These are phyloP conservation scores for Dasyprocta punctata DNA, from an alignment of 2,113 vertebrate genomes.

Conservation along the genomic window DNA sequence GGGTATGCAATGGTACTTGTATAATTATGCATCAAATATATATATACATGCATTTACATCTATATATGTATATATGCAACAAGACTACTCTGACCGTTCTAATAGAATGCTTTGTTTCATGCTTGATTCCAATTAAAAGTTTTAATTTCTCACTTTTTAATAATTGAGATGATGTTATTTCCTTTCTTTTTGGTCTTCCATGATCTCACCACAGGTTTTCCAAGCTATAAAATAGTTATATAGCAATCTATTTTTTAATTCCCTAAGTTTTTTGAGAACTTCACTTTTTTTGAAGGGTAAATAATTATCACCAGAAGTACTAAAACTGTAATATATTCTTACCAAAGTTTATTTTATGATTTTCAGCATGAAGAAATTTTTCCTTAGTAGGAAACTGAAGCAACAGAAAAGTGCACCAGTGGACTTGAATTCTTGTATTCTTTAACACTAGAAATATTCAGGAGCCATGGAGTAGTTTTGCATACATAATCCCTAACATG, in stretches of 20 bases:
- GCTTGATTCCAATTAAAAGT: neutral
- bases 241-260: slow-evolving; percentile 60
- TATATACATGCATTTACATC: neutral
- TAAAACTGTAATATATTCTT: neutral
- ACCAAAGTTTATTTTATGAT: neutral
- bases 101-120: neutral
- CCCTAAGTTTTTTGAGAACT: slow-evolving; percentile 10
- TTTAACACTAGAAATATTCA: neutral
- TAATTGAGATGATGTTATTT: neutral
- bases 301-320: slow-evolving; percentile 30
- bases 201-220: neutral
- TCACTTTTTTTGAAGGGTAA: slow-evolving; percentile 26
- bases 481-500: neutral
- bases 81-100: neutral
- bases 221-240: neutral
- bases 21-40: neutral
- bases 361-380: slow-evolving; percentile 30
- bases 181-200: neutral
- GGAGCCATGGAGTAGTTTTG: neutral
- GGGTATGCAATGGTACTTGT: neutral
- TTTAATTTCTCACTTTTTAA: neutral
- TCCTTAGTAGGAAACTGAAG: neutral
- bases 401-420: neutral
- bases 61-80: neutral
- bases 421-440: neutral